These are phyloP conservation scores for Cephus rjabovi DNA, from an alignment of 2,888 invertebrate species.

Conservation along the genomic window DNA sequence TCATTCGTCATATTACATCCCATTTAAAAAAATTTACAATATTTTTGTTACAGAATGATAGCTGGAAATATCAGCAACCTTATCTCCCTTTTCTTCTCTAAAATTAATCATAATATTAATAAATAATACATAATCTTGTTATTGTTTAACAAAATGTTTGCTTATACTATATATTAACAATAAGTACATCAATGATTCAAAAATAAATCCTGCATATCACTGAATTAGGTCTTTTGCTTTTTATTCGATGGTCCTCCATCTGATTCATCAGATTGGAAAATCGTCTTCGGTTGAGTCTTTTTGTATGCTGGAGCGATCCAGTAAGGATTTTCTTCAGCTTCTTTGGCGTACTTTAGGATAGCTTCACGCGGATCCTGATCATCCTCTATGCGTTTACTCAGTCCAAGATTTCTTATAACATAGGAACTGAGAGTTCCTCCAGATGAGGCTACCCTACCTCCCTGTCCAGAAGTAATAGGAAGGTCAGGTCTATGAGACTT, in stretches of 20 bases:
- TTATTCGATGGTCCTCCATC: conserved; percentile 71
- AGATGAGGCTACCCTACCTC: conserved; percentile 93
- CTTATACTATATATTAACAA: not conserved
- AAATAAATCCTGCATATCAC: not conserved
- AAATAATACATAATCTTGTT: not conserved
- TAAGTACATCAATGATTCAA: not conserved
- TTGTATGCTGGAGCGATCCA: conserved; percentile 95
- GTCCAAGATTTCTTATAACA: conserved; percentile 93
- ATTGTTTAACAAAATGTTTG: not conserved
- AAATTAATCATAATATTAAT: not conserved
- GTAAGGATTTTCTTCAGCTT: conserved; percentile 95
- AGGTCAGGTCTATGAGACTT: conserved; percentile 86
- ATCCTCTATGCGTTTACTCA: conserved; percentile 91
- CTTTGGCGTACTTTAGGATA: conserved; percentile 93
- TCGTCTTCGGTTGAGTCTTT: conserved; percentile 87
- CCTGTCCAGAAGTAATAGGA: conserved; percentile 90
- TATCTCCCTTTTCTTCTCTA: not conserved
- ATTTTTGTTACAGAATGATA: not conserved
- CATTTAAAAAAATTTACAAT: not conserved
- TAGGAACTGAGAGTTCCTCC: conserved; percentile 93
- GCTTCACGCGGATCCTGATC: conserved; percentile 92
- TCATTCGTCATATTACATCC: not conserved
- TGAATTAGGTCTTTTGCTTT: conserved; percentile 65
- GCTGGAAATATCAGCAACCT: not conserved
- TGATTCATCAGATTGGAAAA: conserved; percentile 74